A percentile compares a stretch with the other conserved stretches of the same genome.
Evolutionary conservation across 1,140 invertebrate genomes (phyloP).

Genomic region (Lasioglossum albipes): DNA sequence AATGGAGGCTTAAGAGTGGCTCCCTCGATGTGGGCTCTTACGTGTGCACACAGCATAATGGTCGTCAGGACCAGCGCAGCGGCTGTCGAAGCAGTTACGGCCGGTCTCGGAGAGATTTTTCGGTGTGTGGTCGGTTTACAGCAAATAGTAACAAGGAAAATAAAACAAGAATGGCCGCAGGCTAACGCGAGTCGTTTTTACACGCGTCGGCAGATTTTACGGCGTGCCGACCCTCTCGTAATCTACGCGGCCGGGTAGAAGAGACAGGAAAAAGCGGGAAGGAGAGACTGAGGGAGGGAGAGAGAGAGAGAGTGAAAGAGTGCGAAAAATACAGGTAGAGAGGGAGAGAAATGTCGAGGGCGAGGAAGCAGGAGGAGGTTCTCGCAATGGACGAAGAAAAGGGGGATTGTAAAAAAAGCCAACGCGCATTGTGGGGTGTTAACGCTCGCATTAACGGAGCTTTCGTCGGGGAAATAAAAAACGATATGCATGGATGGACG

Average conservation of each 20-base stretch:
- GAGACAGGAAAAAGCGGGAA: not conserved
- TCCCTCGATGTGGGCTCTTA: not conserved
- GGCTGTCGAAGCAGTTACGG: not conserved
- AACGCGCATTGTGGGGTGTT: slow-evolving; percentile 35
- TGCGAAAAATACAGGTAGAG: not conserved
- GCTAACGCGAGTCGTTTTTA: slow-evolving; percentile 40
- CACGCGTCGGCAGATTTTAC: slow-evolving; percentile 50
- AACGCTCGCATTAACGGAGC: slow-evolving; percentile 47
- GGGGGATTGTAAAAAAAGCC: slow-evolving; percentile 26
- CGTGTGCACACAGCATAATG: not conserved
- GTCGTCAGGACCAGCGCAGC: not conserved
- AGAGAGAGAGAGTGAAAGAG: not conserved
- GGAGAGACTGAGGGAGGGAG: not conserved
- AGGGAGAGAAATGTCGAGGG: not conserved
- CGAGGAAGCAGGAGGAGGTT: not conserved
- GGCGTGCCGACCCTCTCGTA: slow-evolving; percentile 37
- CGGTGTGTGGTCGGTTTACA: slow-evolving; percentile 11
- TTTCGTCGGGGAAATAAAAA: slow-evolving; percentile 45
- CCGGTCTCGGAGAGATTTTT: slow-evolving; percentile 33
- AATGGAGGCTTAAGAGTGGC: not conserved
- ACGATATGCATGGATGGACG: slow-evolving; percentile 45
- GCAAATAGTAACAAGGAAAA: slow-evolving; percentile 39
- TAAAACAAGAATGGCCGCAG: slow-evolving; percentile 32
- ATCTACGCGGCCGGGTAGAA: slow-evolving; percentile 22
- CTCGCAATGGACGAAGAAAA: slow-evolving; percentile 24